Evolutionary conservation across 2,113 vertebrate genomes (phyloP), one percentile per base, ranked within the genome.

Genomic region (Oxygymnocypris stewartii): DNA sequence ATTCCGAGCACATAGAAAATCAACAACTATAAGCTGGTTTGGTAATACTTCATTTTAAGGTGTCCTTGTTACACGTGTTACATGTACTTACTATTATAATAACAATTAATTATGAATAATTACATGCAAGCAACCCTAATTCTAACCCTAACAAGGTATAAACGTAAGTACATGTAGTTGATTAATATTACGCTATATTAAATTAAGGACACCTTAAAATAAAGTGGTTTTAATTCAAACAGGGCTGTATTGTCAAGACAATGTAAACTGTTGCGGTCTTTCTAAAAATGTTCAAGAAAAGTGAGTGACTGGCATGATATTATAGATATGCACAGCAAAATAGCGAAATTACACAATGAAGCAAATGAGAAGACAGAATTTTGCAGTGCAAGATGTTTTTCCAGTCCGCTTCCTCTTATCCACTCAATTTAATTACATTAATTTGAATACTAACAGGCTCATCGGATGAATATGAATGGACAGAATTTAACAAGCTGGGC

Each of bases 401-500:
- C 80, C 69, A 77, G 49, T 84, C 65, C 31, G 73, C 87, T 84
- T 81, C 51, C 57, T 80, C 69, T 74, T 75, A 88, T 69, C 42
- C 81, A 51, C 76, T 80, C 76, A 85, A 78, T 85, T 82, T 80
- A 84, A 84, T 89, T 84, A 65, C 61, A 51, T 59, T 89, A 28
- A 87, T 69, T 51, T 86, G 54, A 82, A 77, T 78, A 78, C 85
- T 79, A 57, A 73, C 77, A 77, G 82, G 28, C 77, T 78, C 69
- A 79, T 82, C 18, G 74, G 51, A 82, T 28, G 18, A 84, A 44
- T 47, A 82, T 75, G 54, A 83, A 71, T 37, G 71, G 42, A 74
- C 42, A 47, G 37, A 79, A 69, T 42, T 16, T 54, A 86, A 84
- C 23, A 14, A 28, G 42, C 59, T n/a, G 54, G 25, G 82, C 47